Evolutionary conservation across 2,113 vertebrate species (phyloP).

Genomic region (Apus apus): DNA sequence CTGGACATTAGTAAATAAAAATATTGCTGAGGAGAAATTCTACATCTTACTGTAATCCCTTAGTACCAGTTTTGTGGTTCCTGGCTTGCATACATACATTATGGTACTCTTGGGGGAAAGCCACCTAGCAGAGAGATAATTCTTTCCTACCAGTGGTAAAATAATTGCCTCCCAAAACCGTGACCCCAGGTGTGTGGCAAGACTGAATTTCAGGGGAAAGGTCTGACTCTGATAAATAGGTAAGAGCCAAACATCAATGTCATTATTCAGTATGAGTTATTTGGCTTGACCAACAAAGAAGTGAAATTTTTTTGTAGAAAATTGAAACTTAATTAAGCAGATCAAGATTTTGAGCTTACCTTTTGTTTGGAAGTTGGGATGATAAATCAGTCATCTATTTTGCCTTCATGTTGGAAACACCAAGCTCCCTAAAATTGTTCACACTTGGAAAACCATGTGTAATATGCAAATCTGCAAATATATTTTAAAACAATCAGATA

Average conservation of each 20-base stretch:
- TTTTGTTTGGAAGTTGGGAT: background rate
- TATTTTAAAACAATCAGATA: background rate
- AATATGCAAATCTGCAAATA: background rate
- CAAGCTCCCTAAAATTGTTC: background rate
- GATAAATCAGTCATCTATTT: background rate
- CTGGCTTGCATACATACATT: background rate
- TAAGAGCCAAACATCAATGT: no score
- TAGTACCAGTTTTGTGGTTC: background rate
- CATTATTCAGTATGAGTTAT: no score
- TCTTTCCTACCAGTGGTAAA: background rate
- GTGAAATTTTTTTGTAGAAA: no score
- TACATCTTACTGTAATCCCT: background rate
- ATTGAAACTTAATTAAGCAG: background rate
- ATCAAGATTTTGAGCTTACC: background rate
- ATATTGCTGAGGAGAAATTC: background rate
- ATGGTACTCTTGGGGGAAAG: background rate
- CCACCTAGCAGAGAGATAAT: background rate
- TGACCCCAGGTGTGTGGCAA: background rate
- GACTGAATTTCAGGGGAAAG: background rate
- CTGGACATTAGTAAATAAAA: background rate
- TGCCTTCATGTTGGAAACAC: background rate
- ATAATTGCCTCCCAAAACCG: background rate
- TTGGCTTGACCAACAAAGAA: no score
- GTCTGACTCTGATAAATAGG: no score
- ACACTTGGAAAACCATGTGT: background rate